phyloP scores from a whole-genome alignment of 2,888 invertebrate species.

The Eupithecia vulgata region DNA sequence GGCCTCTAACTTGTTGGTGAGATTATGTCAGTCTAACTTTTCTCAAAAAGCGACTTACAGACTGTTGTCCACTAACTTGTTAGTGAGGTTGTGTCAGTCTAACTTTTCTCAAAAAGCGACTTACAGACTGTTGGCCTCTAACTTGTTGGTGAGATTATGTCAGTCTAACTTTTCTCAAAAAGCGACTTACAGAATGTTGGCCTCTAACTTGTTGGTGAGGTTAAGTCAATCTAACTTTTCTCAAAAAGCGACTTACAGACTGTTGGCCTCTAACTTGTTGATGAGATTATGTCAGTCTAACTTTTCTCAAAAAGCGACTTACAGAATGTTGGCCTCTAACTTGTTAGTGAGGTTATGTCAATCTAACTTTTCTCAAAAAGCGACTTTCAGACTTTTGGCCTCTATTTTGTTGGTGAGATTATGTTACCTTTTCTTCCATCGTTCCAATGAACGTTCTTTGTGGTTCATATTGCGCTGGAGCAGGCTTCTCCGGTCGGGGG shows the following conservation, averaged over 20 bases:
- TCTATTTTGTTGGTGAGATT: background rate
- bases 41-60: too few relatives aligned
- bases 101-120: too few relatives aligned
- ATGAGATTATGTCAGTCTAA: slow-evolving; percentile 42
- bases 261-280: background rate
- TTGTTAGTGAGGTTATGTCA: background rate
- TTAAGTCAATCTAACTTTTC: slow-evolving; percentile 57
- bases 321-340: background rate
- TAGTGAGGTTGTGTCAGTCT: too few relatives aligned
- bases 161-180: too few relatives aligned
- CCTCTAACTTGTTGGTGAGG: background rate
- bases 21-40: too few relatives aligned
- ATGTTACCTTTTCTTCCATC: slow-evolving; percentile 66
- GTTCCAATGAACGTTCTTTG: slow-evolving; percentile 67
- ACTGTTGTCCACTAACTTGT: too few relatives aligned
- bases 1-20: too few relatives aligned
- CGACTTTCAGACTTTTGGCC: background rate
- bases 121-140: too few relatives aligned
- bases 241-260: slow-evolving; percentile 12
- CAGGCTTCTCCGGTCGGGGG: slow-evolving; percentile 62
- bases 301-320: slow-evolving; percentile 61
- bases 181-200: background rate
- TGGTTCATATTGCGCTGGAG: slow-evolving; percentile 54
- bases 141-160: too few relatives aligned
- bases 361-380: slow-evolving; percentile 66